Evolutionary conservation across 1,140 invertebrate species (phyloP), one percentile per base, ranked within the genome.

Genomic region (Asbolus verrucosus): DNA sequence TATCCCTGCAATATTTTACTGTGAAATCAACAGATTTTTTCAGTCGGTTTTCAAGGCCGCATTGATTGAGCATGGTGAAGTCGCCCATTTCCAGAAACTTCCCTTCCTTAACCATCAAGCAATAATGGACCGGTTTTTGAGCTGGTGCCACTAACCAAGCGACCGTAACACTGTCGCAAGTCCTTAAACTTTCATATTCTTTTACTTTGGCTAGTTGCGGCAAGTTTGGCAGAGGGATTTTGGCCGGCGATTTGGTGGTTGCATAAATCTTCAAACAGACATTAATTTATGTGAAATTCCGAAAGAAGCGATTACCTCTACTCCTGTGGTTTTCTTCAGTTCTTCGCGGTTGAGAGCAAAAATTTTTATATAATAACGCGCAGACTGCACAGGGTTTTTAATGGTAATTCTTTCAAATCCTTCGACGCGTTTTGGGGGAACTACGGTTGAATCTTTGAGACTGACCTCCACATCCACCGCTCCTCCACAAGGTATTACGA

Each of bases 401-500:
- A 83, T 71, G 8, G 73, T 66, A 4, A 83, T 66, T 41, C 72
- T 75, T 9, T 70, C 75, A 62, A 82, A 82, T 1, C 80, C 77
- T 27, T 81, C 76, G 0, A 83, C 70, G n/a, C 72, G 66, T 33
- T 70, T 71, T 13, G 73, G 72, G 5, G 72, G 59, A 13, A 77
- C 33, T 4, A 82, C 67, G 3, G 62, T 63, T 18, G 77, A 31
- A 30, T 67, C 65, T 54, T 78, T 75, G 5, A 75, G 30, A n/a
- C 50, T 67, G 3, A 80, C 66, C 36, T 80, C 77, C 5, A 80
- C 76, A 16, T 80, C 74, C 14, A 83, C 78, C 6, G 77, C 76
- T 13, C 81, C 82, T 3, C 81, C 82, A 74, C 84, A 85, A 8
- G 83, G 80, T 76, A 84, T 81, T 1, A 84, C 75, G 21, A 82